phyloP scores from a whole-genome alignment of 2,797 vertebrate species.

The Gambusia yucatana region DNA sequence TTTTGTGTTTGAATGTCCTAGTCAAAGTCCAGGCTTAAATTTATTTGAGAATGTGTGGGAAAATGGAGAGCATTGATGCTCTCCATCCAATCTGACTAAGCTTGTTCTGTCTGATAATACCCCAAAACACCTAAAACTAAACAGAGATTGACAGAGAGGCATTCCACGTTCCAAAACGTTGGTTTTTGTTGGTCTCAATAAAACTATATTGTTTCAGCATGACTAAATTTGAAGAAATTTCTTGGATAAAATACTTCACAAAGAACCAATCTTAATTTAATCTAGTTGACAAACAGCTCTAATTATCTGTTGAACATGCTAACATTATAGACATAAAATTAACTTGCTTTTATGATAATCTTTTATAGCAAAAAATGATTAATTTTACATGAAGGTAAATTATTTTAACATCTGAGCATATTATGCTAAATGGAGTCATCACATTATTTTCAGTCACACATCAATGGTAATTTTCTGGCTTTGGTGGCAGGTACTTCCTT shows the following conservation, averaged over 20 bases:
- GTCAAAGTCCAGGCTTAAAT: too few relatives aligned
- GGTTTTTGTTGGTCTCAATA: not conserved
- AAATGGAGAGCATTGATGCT: too few relatives aligned
- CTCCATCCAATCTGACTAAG: not conserved
- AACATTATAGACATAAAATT: not conserved
- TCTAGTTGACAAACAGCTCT: not conserved
- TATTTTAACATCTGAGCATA: not conserved
- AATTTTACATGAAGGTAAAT: too few relatives aligned
- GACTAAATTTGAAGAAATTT: not conserved
- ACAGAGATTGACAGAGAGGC: not conserved
- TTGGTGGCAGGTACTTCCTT: not conserved
- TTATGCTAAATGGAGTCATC: not conserved
- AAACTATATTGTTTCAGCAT: not conserved
- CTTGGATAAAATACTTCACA: not conserved
- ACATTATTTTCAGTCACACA: not conserved
- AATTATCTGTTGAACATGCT: not conserved
- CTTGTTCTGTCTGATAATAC: not conserved
- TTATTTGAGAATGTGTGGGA: too few relatives aligned
- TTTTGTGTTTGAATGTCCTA: too few relatives aligned
- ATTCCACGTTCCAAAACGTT: not conserved
- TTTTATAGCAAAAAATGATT: not conserved
- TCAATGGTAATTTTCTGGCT: slow-evolving; percentile 2
- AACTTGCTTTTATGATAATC: not conserved
- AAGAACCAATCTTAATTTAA: not conserved
- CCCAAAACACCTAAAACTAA: not conserved